Base-by-base conservation (phyloP, 2,888 invertebrate species). In the Drosophila tanythrix region DNA sequence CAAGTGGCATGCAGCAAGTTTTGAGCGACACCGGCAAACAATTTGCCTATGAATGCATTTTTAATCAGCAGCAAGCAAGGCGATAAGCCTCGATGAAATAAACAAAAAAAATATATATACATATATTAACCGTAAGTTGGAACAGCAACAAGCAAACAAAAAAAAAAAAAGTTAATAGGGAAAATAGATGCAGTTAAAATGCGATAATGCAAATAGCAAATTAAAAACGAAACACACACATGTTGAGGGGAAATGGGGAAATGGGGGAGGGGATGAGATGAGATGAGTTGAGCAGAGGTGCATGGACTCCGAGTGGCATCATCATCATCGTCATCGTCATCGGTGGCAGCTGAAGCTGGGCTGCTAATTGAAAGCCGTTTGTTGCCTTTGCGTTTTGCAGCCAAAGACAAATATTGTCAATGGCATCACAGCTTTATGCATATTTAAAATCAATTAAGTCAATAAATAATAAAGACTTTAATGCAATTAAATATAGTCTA, bases 371-470 rank as follows among this genome's bases (percentile, higher is more conserved):
- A 79, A 85, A 88, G 79, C 84, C 56, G 77, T 66, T 76, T 61
- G 83, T 70, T 76, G 83, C 89, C 89, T 89, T 83, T 83, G 85
- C 85, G 85, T 82, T 84, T 88, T 88, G 89, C 84, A 72, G 75
- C 67, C 85, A 89, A 89, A 89, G 85, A 88, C 86, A 88, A 89
- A 89, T 83, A 88, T 88, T 90, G 89, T 58, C 70, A 74, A 72
- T 76, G 82, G 82, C 76, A 74, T 68, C 72, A 61, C 79, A 83
- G 84, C 78, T 90, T 90, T 84, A 87, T 92, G 90, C 92, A 92
- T 92, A 91, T 92, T 92, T 92, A 92, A 92, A 92, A 92, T 92
- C 92, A 92, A 92, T 92, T 92, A 92, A 91, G 90, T 91, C 88
- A 90, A 87, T 90, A 89, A 87, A 90, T 82, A 82, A 89, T 85